These are phyloP conservation scores for Maniola jurtina DNA, from an alignment of 1,140 invertebrate genomes.

Conservation along the genomic window DNA sequence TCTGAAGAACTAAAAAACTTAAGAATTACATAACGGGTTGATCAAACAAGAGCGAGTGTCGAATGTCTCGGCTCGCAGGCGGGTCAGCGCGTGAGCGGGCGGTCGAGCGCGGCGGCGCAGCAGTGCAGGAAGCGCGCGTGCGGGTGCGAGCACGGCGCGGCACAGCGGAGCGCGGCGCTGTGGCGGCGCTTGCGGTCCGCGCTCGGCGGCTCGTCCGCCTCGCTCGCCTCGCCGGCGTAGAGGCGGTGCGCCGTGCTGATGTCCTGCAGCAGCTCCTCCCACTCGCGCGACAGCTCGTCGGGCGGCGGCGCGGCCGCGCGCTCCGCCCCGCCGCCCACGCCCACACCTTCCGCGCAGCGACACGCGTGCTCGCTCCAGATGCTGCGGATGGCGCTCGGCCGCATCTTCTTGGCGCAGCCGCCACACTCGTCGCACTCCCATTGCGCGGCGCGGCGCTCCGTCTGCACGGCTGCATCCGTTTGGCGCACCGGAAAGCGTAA, in stretches of 20 bases:
- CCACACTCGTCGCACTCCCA: conserved; percentile 59
- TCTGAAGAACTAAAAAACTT: no score
- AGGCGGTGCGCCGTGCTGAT: conserved; percentile 70
- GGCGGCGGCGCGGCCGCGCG: conserved; percentile 31
- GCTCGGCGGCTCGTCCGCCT: conserved; percentile 23
- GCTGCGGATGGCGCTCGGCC: conserved; percentile 40
- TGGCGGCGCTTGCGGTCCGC: conserved; percentile 69
- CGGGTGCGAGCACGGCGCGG: conserved; percentile 58
- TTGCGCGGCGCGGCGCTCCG: conserved; percentile 53
- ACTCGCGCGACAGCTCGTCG: conserved; percentile 63
- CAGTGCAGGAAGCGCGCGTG: conserved; percentile 66
- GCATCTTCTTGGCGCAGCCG: conserved; percentile 60
- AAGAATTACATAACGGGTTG: no score
- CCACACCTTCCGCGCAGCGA: conserved; percentile 36
- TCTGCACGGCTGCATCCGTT: conserved; percentile 77
- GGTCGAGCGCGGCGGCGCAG: conserved; percentile 57
- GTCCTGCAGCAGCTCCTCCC: conserved; percentile 76
- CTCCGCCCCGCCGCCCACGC: conserved; percentile 14
- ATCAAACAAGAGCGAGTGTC: not conserved
- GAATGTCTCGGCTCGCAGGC: not conserved
- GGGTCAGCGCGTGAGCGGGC: conserved; percentile 73
- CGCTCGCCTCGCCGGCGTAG: conserved; percentile 45
- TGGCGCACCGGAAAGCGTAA: conserved; percentile 77
- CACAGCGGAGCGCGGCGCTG: conserved; percentile 59
- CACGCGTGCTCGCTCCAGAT: conserved; percentile 43